Base-by-base conservation (phyloP, 2,888 invertebrate species). In the Thecocarcelia acutangulata region DNA sequence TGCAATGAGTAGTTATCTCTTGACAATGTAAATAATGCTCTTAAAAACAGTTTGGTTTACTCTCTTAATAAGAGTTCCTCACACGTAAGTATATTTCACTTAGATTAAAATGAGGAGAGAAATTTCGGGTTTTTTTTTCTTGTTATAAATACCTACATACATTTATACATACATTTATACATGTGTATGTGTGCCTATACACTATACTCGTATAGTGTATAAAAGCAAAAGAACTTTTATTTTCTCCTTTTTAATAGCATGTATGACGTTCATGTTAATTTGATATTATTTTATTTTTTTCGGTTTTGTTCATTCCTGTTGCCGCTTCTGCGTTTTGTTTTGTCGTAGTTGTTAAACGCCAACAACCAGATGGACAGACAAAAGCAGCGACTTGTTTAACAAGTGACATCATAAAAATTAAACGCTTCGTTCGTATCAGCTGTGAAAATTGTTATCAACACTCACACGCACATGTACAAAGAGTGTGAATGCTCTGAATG, bases 371-470 rank as follows among this genome's bases (percentile, higher is more conserved):
- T 13, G 12, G 42, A 59, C 59, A 4, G 28, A 54, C 58, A 46
- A 24, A 66, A n/a, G 56, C n/a, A 48, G 54, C 63, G 74, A 74
- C 74, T 82, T 82, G 77, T 74, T 82, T 78, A 82, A 82, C 78
- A 82, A 82, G 82, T 82, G 82, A 82, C 82, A 82, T 82, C 82
- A 82, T 82, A 78, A 82, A 66, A 82, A 82, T 78, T 82, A 74
- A 78, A 78, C 78, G 82, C 78, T 82, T 78, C 77, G 78, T 78
- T 78, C 74, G 69, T 74, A 82, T 82, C 82, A 82, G 82, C 82
- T 82, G 82, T 82, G 77, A 82, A 78, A 59, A 74, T 82, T 2
- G 13, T 81, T 80, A 72, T 76, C 76, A 66, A 80, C 75, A 80
- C 70, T 61, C 66, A 15, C 75, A 80, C 73, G 37, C 61, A 61